These are phyloP conservation scores for Syngnathus typhle DNA, from an alignment of 2,113 vertebrate genomes.

Conservation along the genomic window DNA sequence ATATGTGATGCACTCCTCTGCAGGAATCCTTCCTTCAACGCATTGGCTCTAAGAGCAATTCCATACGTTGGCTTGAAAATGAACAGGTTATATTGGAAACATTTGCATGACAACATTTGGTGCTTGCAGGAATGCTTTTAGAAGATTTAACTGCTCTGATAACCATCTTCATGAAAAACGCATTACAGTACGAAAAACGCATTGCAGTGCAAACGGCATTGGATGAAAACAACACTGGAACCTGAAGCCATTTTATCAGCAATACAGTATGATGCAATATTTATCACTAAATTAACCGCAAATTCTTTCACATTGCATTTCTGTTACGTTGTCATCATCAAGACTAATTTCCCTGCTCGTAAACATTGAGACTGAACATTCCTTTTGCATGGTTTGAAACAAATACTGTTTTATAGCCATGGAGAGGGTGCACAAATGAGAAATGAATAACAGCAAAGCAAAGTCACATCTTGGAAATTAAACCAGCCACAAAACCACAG, in stretches of 20 bases:
- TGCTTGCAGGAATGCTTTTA: neutral
- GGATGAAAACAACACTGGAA: slow-evolving; percentile 14
- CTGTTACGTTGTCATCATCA: neutral
- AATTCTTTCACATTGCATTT: neutral
- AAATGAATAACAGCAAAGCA: neutral
- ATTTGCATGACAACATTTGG: neutral
- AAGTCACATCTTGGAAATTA: neutral
- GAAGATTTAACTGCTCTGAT: slow-evolving; percentile 32
- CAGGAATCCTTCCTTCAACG: neutral
- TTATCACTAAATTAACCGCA: too few relatives aligned
- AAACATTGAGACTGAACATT: slow-evolving; percentile 2
- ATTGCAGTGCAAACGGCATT: slow-evolving; percentile 57
- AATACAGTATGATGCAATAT: neutral
- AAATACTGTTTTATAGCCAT: neutral
- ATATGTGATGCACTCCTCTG: neutral
- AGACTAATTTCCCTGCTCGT: neutral
- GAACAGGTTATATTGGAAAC: neutral
- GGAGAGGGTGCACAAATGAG: neutral
- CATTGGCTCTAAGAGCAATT: neutral
- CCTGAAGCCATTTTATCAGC: neutral
- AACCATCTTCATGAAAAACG: slow-evolving; percentile 40
- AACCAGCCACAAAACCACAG: neutral
- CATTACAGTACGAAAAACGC: slow-evolving; percentile 53
- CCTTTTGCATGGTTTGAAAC: slow-evolving; percentile 1
- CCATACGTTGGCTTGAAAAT: neutral